These are phyloP conservation scores for Anthoptus insignis DNA, from an alignment of 2,888 invertebrate genomes.

Conservation along the genomic window DNA sequence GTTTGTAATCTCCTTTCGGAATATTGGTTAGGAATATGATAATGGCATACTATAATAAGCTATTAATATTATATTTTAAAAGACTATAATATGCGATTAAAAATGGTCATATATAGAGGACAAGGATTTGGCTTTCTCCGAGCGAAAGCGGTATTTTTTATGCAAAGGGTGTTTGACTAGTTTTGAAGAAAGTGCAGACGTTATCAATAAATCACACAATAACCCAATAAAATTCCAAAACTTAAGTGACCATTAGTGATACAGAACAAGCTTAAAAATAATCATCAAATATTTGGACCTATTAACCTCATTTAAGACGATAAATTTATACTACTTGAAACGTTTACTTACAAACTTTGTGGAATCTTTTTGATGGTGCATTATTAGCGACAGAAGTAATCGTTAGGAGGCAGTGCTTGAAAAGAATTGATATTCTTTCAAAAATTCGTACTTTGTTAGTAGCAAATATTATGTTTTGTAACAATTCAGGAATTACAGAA, in stretches of 20 bases:
- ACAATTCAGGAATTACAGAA: no score
- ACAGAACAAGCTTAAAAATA: neutral
- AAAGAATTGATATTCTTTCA: no score
- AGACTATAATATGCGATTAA: constrained; percentile 7
- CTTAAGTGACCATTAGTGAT: neutral
- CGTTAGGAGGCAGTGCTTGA: no score
- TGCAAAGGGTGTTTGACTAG: constrained; percentile 37
- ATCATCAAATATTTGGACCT: neutral
- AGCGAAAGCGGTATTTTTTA: constrained; percentile 47
- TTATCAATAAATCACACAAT: constrained; percentile 10
- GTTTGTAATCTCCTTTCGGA: no score
- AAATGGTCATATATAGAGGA: constrained; percentile 18
- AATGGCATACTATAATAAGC: neutral
- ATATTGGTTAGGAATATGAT: no score
- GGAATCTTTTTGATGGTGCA: no score
- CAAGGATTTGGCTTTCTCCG: constrained; percentile 46
- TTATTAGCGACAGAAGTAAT: no score
- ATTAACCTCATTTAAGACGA: constrained; percentile 1
- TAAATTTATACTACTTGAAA: no score
- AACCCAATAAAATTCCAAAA: neutral
- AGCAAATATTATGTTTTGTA: no score
- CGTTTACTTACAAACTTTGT: no score
- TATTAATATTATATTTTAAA: neutral
- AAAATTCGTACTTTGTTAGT: no score
- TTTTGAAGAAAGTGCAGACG: constrained; percentile 16